Evolutionary conservation across 2,888 invertebrate species (phyloP).

Genomic region (Spilarctia lutea): DNA sequence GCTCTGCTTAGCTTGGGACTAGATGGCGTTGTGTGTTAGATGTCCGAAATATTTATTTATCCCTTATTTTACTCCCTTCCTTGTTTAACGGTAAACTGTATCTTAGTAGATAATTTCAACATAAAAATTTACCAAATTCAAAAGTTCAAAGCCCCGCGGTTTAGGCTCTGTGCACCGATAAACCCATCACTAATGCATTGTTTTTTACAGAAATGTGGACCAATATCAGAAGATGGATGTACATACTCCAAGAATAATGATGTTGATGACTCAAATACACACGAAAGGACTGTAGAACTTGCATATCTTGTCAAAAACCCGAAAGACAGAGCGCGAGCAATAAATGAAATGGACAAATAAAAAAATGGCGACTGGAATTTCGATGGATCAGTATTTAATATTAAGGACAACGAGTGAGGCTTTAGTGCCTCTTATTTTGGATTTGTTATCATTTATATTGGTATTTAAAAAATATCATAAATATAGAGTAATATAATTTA

Average conservation of each 20-base stretch:
- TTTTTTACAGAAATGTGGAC: slow-evolving; percentile 27
- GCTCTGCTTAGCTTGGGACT: no score
- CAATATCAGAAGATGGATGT: slow-evolving; percentile 30
- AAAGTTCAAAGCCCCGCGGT: no score
- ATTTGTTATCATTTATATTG: slow-evolving; percentile 5
- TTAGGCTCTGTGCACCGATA: no score
- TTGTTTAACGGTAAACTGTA: no score
- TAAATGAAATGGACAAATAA: neutral
- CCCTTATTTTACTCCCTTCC: neutral
- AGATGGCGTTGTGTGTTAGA: no score
- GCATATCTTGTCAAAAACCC: neutral
- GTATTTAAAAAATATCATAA: neutral
- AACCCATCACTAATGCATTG: neutral
- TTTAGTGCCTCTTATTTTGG: neutral
- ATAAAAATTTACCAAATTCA: no score
- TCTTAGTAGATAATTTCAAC: no score
- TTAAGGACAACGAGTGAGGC: neutral
- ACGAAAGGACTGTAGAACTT: neutral
- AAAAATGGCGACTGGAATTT: neutral
- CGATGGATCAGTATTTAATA: neutral
- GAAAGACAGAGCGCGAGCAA: neutral
- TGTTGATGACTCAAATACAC: neutral
- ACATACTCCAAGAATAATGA: slow-evolving; percentile 2
- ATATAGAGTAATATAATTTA: neutral
- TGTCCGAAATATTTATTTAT: no score